Conservation (phyloP, 2,797 vertebrate genomes). For the Syngnathus rostellatus region DNA sequence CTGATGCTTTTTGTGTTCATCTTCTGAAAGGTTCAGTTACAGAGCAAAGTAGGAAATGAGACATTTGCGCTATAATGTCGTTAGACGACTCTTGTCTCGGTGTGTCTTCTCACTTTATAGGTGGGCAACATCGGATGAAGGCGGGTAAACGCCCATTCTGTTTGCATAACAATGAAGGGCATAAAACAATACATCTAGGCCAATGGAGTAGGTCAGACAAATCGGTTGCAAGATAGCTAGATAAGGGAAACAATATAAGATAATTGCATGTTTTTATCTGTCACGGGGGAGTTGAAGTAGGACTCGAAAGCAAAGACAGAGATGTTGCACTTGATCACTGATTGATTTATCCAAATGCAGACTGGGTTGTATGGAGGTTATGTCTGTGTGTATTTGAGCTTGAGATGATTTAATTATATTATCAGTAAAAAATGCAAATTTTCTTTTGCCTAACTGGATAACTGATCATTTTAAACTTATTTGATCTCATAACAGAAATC, state of each 20-base stretch:
- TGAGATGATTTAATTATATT: slow-evolving; percentile 4
- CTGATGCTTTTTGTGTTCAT: slow-evolving; percentile 3
- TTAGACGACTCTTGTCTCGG: neutral
- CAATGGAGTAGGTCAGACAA: neutral
- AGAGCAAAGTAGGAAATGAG: slow-evolving; percentile 1
- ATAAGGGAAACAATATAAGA: neutral
- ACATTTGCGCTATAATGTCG: neutral
- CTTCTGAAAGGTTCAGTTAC: neutral
- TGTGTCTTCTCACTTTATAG: neutral
- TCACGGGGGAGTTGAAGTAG: neutral
- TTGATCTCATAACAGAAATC: slow-evolving; percentile 14
- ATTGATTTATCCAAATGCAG: neutral
- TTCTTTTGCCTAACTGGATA: slow-evolving; percentile 7
- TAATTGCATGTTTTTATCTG: neutral
- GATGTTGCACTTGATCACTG: no score
- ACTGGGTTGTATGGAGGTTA: neutral
- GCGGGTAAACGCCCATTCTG: neutral
- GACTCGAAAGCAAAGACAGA: neutral
- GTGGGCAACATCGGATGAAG: neutral
- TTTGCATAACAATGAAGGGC: neutral
- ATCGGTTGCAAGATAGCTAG: neutral
- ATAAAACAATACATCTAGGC: neutral
- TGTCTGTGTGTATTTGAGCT: slow-evolving; percentile 3
- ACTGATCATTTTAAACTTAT: slow-evolving; percentile 1
- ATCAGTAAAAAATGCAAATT: neutral